phyloP scores from a whole-genome alignment of 2,113 vertebrate genomes.

The Corythoichthys haematopterus region DNA sequence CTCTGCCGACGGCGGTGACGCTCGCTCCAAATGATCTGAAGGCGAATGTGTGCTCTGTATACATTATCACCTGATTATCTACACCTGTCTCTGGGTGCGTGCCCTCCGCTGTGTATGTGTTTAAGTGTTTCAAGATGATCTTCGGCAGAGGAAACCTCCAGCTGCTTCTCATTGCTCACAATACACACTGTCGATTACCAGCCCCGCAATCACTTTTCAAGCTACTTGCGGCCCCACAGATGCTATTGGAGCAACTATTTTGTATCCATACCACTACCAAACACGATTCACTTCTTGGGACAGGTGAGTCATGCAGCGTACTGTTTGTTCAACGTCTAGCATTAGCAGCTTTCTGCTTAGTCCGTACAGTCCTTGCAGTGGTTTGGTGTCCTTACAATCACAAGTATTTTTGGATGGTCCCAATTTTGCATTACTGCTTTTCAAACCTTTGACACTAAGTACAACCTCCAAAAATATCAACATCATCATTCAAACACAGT shows the following conservation, averaged over 20 bases:
- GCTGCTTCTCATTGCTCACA: conserved; percentile 57
- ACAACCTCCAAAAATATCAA: no score
- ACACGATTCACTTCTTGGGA: neutral
- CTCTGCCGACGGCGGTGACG: conserved; percentile 26
- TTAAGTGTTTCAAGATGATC: conserved; percentile 56
- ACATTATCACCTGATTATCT: conserved; percentile 43
- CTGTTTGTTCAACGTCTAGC: no score
- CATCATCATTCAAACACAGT: no score
- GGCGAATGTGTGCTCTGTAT: conserved; percentile 12
- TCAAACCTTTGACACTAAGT: no score
- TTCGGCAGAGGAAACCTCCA: conserved; percentile 41
- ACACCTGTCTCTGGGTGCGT: conserved; percentile 17
- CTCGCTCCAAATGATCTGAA: conserved; percentile 51
- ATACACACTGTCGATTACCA: conserved; percentile 42
- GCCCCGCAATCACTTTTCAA: conserved; percentile 38
- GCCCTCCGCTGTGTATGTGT: conserved; percentile 2
- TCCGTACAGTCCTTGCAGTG: no score
- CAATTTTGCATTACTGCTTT: no score
- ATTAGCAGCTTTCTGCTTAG: no score
- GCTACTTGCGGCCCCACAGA: conserved; percentile 34
- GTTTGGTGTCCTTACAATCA: no score
- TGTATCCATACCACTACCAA: neutral
- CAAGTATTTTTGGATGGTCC: no score
- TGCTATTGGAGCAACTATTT: conserved; percentile 19
- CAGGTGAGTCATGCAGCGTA: no score